A percentile compares a stretch with the other conserved stretches of the same genome.
These are phyloP conservation scores for Nycticorax nycticorax DNA, from an alignment of 2,113 vertebrate species.

Conservation along the genomic window DNA sequence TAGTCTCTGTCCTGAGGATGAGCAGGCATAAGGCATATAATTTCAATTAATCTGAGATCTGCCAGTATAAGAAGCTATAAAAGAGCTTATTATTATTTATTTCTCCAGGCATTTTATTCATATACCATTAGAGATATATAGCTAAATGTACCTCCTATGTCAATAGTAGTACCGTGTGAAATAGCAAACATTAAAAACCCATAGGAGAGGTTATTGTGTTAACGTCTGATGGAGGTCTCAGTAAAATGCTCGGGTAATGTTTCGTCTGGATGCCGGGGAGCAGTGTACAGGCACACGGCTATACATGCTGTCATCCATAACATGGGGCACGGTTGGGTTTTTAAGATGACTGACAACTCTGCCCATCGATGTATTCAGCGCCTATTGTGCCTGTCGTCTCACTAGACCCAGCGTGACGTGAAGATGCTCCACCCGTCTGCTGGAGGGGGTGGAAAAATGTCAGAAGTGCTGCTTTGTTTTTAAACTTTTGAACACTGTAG, in stretches of 20 bases:
- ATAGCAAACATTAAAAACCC: slow-evolving; percentile 34
- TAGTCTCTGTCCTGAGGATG: slow-evolving; percentile 26
- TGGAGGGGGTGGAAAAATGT: not conserved
- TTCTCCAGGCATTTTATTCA: slow-evolving; percentile 32
- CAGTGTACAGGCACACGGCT: accelerated
- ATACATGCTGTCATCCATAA: too few species aligned
- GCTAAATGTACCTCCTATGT: not conserved
- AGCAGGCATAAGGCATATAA: slow-evolving; percentile 10
- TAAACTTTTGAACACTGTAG: not conserved
- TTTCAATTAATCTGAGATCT: slow-evolving; percentile 59
- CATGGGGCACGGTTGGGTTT: accelerated
- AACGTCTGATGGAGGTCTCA: not conserved
- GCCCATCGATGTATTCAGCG: accelerated
- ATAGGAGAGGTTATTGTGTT: not conserved
- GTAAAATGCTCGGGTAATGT: not conserved
- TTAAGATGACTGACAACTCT: not conserved
- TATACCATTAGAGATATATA: not conserved
- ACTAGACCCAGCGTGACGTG: not conserved
- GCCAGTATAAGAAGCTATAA: slow-evolving; percentile 11
- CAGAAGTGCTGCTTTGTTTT: not conserved
- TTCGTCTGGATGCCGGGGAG: not conserved
- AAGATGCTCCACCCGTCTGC: not conserved
- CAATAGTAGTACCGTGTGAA: not conserved
- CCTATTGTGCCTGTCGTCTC: not conserved
- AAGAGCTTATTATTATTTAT: slow-evolving; percentile 40